Evolutionary conservation across 2,797 vertebrate genomes (phyloP).

Genomic region (Onychomys torridus): DNA sequence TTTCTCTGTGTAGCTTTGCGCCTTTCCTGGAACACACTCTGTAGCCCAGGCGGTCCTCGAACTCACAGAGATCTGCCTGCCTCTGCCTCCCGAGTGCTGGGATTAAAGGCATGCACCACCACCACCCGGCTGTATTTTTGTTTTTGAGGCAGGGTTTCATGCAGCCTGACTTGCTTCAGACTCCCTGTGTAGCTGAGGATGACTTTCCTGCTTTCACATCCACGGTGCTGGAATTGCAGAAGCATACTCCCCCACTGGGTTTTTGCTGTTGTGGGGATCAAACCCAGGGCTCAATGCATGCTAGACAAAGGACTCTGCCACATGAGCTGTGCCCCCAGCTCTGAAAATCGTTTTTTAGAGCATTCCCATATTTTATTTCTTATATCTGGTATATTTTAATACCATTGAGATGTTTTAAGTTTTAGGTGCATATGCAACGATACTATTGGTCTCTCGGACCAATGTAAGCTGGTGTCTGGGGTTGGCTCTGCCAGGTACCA

Average conservation of each 20-base stretch:
- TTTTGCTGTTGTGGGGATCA: not conserved
- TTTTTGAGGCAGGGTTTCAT: not conserved
- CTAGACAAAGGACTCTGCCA: not conserved
- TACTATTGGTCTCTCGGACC: not conserved
- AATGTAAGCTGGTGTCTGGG: not conserved
- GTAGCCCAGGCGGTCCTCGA: no score
- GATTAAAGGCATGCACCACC: no score
- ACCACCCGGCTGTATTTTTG: not conserved
- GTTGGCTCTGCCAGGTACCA: not conserved
- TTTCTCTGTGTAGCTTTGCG: no score
- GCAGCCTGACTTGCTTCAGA: not conserved
- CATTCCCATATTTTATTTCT: not conserved
- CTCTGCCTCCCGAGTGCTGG: no score
- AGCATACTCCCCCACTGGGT: not conserved
- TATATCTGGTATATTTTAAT: not conserved
- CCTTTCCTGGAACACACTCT: no score
- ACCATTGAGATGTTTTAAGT: not conserved
- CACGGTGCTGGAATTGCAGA: not conserved
- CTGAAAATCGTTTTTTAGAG: not conserved
- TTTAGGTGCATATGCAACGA: not conserved
- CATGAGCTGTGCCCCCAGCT: not conserved
- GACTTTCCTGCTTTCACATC: not conserved
- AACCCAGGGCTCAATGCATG: not conserved
- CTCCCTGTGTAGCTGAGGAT: not conserved
- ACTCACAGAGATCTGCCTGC: no score